A percentile compares a stretch with the other conserved stretches of the same genome.
Evolutionary conservation across 2,113 vertebrate species (phyloP).

Genomic region (Myodes glareolus): DNA sequence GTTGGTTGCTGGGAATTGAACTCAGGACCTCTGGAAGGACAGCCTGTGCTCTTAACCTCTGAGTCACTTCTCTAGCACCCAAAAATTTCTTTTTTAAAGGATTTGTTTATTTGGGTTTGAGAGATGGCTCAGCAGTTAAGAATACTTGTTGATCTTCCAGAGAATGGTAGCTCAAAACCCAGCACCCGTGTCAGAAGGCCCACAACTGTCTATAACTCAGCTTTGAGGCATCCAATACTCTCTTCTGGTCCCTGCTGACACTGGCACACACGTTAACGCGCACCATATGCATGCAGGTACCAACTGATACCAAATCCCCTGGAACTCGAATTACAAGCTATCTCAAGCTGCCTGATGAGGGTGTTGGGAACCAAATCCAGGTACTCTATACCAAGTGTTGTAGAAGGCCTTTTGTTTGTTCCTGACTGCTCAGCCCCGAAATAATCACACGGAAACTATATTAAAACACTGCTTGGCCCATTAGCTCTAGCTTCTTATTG

Average conservation of each 20-base stretch:
- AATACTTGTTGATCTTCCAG: neutral
- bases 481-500: too few relatives aligned
- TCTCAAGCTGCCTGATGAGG: neutral
- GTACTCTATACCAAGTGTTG: neutral
- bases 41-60: too few relatives aligned
- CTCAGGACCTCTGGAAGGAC: too few relatives aligned
- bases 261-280: neutral
- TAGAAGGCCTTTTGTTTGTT: too few relatives aligned
- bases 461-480: too few relatives aligned
- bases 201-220: neutral
- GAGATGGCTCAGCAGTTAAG: neutral
- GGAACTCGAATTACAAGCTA: neutral
- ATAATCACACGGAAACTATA: too few relatives aligned
- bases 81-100: neutral
- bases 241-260: neutral
- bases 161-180: neutral
- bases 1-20: too few relatives aligned
- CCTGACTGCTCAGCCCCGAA: too few relatives aligned
- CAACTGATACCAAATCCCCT: neutral
- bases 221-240: neutral
- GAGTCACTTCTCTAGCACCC: too few relatives aligned
- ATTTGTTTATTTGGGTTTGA: neutral
- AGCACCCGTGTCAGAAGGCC: neutral
- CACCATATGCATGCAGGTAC: neutral
- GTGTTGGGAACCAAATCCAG: neutral